Evolutionary conservation across 2,797 vertebrate genomes (phyloP), one percentile per base, ranked within the genome.

Genomic region (Sebastiscus tertius): DNA sequence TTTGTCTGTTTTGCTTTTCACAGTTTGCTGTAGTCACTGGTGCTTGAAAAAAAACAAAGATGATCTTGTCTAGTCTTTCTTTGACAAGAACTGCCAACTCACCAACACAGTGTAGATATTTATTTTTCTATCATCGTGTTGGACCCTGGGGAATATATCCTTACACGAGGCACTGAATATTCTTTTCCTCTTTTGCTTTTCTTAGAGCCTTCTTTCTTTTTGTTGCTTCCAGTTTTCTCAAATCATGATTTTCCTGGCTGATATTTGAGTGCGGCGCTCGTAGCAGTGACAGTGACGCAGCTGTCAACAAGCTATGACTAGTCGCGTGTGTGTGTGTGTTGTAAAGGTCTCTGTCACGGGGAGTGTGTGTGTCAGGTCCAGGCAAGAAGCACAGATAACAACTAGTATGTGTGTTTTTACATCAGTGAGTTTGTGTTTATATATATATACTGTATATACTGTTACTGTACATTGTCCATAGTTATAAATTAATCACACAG

Each of bases 41-140:
- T 63, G 63, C 64, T 74, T 76, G 59, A 79, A 70, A 46, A 46
- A 75, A 75, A 77, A 64, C 65, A 80, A 46, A 76, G 64, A 65
- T 68, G 36, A 73, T 75, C 46, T 13, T 20, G 33, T 83, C 66
- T 26, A 9, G 11, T 59, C 26, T 61, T 18, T 46, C 22, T 70
- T 70, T 74, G 60, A 72, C 36, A 79, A 42, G 3, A 67, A 54
- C 76, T 75, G 29, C 34, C 56, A 66, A 12, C 55, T n/a, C 72
- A n/a, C 36, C 31, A 56, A 16, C 31, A 34, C 24, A 39, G 26
- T 70, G 29, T n/a, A 54, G 36, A 52, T 60, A 31, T 67, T 12
- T 72, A 8, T 58, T 54, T 80, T 56, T 70, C 46, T 13, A 22
- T 76, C 58, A 69, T 39, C 0, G 20, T 14, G 14, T 29, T 54